Conservation (phyloP, 2,888 invertebrate species). For the Protula sp. region DNA sequence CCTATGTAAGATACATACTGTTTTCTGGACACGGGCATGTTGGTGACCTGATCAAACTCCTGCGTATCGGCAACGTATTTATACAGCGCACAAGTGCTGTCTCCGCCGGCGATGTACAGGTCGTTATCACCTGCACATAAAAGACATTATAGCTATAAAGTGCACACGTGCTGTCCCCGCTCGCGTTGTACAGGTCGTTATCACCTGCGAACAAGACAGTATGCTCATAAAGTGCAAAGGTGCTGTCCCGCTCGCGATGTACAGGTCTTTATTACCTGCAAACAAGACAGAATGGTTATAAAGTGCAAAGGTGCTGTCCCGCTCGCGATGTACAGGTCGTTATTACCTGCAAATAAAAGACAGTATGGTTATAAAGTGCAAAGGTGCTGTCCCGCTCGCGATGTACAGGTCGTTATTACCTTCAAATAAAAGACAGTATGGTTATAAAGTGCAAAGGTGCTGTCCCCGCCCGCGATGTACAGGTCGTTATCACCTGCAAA, state of each 20-base stretch:
- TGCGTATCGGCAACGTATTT: slow-evolving; percentile 12
- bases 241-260: slow-evolving; percentile 20
- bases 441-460: slow-evolving; percentile 6
- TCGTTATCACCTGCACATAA: slow-evolving; percentile 22
- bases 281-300: slow-evolving; percentile 8
- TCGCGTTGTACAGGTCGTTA: slow-evolving; percentile 18
- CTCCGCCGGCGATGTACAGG: slow-evolving; percentile 21
- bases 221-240: slow-evolving; percentile 8
- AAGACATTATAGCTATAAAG: no score
- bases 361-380: no score
- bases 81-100: slow-evolving; percentile 8
- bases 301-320: slow-evolving; percentile 12
- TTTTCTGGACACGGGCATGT: slow-evolving; percentile 12
- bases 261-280: slow-evolving; percentile 21
- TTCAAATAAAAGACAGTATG: not conserved
- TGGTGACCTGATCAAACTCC: slow-evolving; percentile 11
- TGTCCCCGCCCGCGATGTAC: slow-evolving; percentile 21
- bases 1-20: slow-evolving; percentile 18
- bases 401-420: slow-evolving; percentile 21
- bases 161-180: slow-evolving; percentile 20
- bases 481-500: slow-evolving; percentile 21
- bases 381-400: slow-evolving; percentile 20
- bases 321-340: slow-evolving; percentile 20
- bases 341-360: no score
- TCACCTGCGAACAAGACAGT: slow-evolving; percentile 6